These are phyloP conservation scores for Caenorhabditis inopinata DNA, from an alignment of 1,140 invertebrate species.

Conservation along the genomic window DNA sequence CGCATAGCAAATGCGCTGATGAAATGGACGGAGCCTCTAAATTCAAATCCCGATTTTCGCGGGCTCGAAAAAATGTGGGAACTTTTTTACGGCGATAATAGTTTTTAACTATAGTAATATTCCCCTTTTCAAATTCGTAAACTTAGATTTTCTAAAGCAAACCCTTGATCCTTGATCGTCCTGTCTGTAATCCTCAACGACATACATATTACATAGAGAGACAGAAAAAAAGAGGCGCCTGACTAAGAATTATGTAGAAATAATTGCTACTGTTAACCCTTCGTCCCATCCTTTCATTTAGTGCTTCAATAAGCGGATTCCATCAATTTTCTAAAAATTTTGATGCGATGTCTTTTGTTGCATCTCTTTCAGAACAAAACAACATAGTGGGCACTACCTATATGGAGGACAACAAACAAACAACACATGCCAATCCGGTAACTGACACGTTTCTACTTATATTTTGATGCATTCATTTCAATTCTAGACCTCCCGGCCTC, in stretches of 20 bases:
- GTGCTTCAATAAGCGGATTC: not conserved
- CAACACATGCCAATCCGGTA: not conserved
- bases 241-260: not conserved
- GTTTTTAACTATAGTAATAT: too few species aligned
- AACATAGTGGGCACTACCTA: not conserved
- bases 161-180: not conserved
- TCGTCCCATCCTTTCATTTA: not conserved
- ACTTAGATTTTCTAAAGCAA: too few species aligned
- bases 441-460: not conserved
- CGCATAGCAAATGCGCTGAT: too few species aligned
- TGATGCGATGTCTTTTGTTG: constrained; percentile 17
- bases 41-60: too few species aligned
- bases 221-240: not conserved
- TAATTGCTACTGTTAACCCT: constrained; percentile 29
- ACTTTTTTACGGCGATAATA: too few species aligned
- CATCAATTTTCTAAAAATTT: not conserved
- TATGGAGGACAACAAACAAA: constrained; percentile 9
- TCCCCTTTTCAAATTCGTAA: too few species aligned
- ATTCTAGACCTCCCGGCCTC: not conserved
- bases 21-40: too few species aligned
- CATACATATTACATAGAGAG: not conserved
- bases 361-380: not conserved
- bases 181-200: not conserved
- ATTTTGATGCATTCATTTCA: not conserved
- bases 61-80: too few species aligned